Base-by-base conservation (phyloP, 2,797 vertebrate species). In the Anniella stebbinsi region DNA sequence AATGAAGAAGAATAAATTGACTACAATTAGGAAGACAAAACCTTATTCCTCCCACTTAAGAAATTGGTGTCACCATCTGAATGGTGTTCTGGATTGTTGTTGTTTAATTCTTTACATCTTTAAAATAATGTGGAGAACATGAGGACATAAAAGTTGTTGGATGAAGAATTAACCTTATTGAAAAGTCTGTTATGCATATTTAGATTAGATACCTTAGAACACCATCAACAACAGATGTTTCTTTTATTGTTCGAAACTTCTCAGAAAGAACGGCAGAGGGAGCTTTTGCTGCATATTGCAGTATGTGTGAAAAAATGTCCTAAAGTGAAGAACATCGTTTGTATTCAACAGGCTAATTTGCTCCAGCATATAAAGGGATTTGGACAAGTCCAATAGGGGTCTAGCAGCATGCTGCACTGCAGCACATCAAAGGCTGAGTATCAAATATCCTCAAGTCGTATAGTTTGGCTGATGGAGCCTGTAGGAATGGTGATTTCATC, bases 181-280 rank as follows among this genome's bases (percentile, higher is more conserved):
- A 36, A 81, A 63, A 45, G 45, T 45, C 45, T 45, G 45, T 91
- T 82, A 81, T 10, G 69, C 76, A 0, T 84, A 80, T 88, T 63
- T 80, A 51, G 80, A 85, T 0, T 9, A 4, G 38, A 91, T 86
- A 15, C 45, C 36, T 84, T 72, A 67, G 9, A 92, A 36, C 45
- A 38, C 73, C 12, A n/a, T 12, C 54, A 77, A 25, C 36, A 66
- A 28, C 9, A 63, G 2, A 77, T 30, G n/a, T 76, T 86, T 76
- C 60, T 73, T 18, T 89, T 33, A 30, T 45, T 38, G 25, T n/a
- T 51, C 69, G 45, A 2, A 51, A 45, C 36, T 80, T 10, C 30
- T 72, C 57, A 25, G 41, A 72, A 78, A 88, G 69, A 80, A 95
- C 97, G 97, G 95, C 95, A 97, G 97, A 97, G 95, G 97, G 97